Base-by-base conservation (phyloP, 2,888 invertebrate genomes). In the Drosophila vallismaia region DNA sequence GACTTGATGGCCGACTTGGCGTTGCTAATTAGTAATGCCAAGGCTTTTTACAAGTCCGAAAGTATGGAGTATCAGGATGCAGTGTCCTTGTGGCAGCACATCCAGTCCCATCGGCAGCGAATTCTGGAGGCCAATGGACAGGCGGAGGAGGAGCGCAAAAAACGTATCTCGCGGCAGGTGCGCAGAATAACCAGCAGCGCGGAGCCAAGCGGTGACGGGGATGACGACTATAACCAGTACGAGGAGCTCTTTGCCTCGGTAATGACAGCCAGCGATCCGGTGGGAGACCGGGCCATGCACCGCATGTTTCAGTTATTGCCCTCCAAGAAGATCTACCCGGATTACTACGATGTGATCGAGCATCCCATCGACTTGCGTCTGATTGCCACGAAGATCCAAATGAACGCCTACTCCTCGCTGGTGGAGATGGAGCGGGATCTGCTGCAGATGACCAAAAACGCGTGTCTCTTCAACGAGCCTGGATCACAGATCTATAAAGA, bases 401-500 rank as follows among this genome's bases (percentile, higher is more conserved):
- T 95, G 62, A 95, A 94, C 55, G 95, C 96, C 57, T 99, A 99
- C 89, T 92, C 93, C 0, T 94, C 92, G 73, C 91, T 99, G 36
- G 92, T 93, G 48, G 97, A 98, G 58, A 93, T 99, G 93, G 98
- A 98, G 91, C 95, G 95, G 71, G 99, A 99, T 93, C 92, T 99
- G 40, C 91, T 95, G 75, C 93, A 97, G 55, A 97, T 99, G 96
- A 96, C 97, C 50, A 95, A 96, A 76, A 99, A 99, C 92, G 99
- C 99, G 0, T 98, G 98, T 90, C 93, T 95, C 14, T 99, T 98
- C 89, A 99, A 99, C 91, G 99, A 99, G 89, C 98, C 99, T 0
- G 98, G 98, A 2, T 98, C 98, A 10, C 96, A 96, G 90, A 98
- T 99, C 80, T 99, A 98, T 90, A 98, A 97, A 92, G 98, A 98